Evolutionary conservation across 2,113 vertebrate species (phyloP).

Genomic region (Cebidichthys violaceus): DNA sequence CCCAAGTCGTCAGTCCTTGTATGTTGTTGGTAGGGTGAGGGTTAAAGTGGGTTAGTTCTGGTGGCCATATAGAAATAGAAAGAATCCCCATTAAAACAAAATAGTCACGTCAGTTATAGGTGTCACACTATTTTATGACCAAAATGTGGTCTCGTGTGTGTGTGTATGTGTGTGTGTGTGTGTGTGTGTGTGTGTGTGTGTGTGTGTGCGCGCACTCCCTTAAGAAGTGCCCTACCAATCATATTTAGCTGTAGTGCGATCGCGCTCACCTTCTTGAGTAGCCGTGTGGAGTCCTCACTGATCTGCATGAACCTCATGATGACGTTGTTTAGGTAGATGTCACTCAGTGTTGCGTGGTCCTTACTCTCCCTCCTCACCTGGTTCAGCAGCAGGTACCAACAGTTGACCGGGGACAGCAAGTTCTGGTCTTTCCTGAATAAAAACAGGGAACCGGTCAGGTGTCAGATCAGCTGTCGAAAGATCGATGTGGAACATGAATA

Average conservation of each 20-base stretch:
- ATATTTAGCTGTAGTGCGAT: not conserved
- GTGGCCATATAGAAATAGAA: not conserved
- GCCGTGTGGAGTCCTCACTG: slow-evolving; percentile 97
- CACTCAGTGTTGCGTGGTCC: slow-evolving; percentile 95
- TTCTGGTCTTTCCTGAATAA: slow-evolving; percentile 96
- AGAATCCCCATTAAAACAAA: not conserved
- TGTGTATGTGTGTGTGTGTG: no score
- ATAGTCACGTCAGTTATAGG: not conserved
- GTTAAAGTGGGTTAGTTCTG: not conserved
- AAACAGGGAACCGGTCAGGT: not conserved
- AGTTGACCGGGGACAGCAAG: slow-evolving; percentile 97
- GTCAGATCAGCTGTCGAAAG: slow-evolving; percentile 1
- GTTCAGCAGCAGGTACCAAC: slow-evolving; percentile 98
- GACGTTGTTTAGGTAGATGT: slow-evolving; percentile 99
- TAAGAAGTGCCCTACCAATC: not conserved
- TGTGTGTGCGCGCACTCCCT: not conserved
- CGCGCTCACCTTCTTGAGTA: slow-evolving; percentile 94
- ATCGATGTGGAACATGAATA: not conserved
- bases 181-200: no score
- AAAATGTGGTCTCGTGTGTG: not conserved
- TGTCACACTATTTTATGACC: not conserved
- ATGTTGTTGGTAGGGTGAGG: no score
- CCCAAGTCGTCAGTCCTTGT: no score
- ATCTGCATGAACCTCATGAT: slow-evolving; percentile 99
- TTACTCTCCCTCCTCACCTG: slow-evolving; percentile 98